phyloP scores from a whole-genome alignment of 2,888 invertebrate genomes.

The Tetrapedia diversipes region DNA sequence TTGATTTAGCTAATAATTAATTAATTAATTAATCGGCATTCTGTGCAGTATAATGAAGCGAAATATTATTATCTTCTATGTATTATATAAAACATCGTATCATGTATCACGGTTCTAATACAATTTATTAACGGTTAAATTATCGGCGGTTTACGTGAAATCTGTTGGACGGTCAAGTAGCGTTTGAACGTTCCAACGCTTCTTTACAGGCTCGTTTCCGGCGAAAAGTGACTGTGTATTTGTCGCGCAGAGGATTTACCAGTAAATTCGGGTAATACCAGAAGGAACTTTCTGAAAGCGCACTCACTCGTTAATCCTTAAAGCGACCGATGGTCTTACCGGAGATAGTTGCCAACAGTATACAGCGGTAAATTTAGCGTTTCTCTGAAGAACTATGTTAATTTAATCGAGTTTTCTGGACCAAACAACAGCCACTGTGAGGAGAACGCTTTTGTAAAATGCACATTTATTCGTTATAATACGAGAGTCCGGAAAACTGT shows the following conservation, averaged over 20 bases:
- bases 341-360: conserved; percentile 41
- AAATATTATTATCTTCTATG: conserved; percentile 6
- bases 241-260: conserved; percentile 13
- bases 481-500: too few relatives aligned
- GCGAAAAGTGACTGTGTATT: conserved; percentile 9
- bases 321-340: conserved; percentile 52
- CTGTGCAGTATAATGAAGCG: neutral
- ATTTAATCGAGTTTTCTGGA: conserved; percentile 42
- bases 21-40: conserved; percentile 3
- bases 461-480: too few relatives aligned
- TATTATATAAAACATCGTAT: neutral
- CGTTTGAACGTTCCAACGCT: neutral
- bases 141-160: conserved; percentile 1
- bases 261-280: conserved; percentile 30
- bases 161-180: neutral
- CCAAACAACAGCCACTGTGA: conserved; percentile 4
- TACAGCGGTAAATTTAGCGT: conserved; percentile 41
- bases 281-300: conserved; percentile 46
- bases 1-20: neutral
- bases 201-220: neutral
- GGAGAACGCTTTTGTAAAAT: neutral
- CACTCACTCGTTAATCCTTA: conserved; percentile 61
- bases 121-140: conserved; percentile 15
- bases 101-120: neutral
- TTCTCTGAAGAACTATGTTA: conserved; percentile 37